phyloP scores from a whole-genome alignment of 1,140 invertebrate genomes.

The Oncopodura yosiiana region DNA sequence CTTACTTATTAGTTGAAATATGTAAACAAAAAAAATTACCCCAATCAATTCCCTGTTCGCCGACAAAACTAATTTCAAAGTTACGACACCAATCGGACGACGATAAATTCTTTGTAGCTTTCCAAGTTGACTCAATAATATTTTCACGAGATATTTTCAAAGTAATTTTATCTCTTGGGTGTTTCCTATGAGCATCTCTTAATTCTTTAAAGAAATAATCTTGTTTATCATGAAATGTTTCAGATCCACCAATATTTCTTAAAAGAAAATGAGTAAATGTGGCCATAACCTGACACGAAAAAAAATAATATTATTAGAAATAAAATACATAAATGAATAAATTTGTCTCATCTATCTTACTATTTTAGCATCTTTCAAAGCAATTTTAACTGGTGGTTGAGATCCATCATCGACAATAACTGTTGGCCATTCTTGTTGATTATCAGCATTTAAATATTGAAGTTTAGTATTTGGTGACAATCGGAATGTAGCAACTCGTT shows the following conservation, averaged over 20 bases:
- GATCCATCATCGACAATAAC: conserved; percentile 81
- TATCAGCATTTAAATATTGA: conserved; percentile 28
- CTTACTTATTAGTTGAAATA: no score
- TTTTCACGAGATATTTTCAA: conserved; percentile 41
- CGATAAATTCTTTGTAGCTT: conserved; percentile 69
- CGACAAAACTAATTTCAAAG: conserved; percentile 83
- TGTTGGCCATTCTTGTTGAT: conserved; percentile 41
- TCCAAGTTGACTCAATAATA: conserved; percentile 40
- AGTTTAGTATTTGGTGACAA: conserved; percentile 78
- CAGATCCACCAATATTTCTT: conserved; percentile 88
- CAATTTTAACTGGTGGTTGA: conserved; percentile 71
- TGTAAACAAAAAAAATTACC: no score
- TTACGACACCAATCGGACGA: conserved; percentile 81
- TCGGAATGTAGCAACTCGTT: conserved; percentile 79
- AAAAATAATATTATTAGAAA: no score
- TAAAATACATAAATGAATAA: no score
- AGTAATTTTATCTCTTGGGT: conserved; percentile 71
- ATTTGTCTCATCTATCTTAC: no score
- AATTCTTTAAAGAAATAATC: conserved; percentile 91
- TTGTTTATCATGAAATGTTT: conserved; percentile 91
- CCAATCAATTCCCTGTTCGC: conserved; percentile 89
- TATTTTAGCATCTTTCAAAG: conserved; percentile 72
- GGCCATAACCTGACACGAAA: no score
- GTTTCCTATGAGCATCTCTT: conserved; percentile 69
- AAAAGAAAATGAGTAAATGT: conserved; percentile 83